Evolutionary conservation across 2,888 invertebrate species (phyloP), one percentile per base, ranked within the genome.

Genomic region (Drosophila merina): DNA sequence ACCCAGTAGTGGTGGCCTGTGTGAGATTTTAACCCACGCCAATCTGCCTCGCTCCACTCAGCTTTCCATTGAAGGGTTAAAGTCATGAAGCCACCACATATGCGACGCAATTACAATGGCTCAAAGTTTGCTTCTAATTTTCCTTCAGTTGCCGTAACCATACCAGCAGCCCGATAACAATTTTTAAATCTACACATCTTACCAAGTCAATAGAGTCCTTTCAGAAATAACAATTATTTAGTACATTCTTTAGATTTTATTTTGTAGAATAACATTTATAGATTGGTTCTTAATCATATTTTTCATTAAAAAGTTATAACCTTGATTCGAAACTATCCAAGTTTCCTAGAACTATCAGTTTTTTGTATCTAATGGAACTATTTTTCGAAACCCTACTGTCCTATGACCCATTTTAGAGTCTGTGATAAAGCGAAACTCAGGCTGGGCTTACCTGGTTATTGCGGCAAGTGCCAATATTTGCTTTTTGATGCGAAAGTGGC

Each of bases 391-490:
- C 4, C 14, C 14, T 12, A 7, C 14, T 57, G 55, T 63, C 28
- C 56, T 54, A 63, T 69, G 85, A 85, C 82, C 82, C 50, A 81
- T 82, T 87, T 82, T 60, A 48, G 10, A 63, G 36, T 31, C 49
- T 44, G 54, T 31, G 62, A 72, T 50, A 40, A 50, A 56, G 64
- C 38, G 59, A 48, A 66, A 55, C 64, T 59, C 62, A 51, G 64
- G 62, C 69, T 60, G 50, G 56, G 77, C 80, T 63, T 76, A 82
- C 80, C 74, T 74, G 64, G 72, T 74, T 88, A 85, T 83, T 86
- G 86, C 80, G 75, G 84, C 84, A 76, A 88, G 86, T 86, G 86
- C 84, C 84, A 85, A 85, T 85, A 85, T 85, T 85, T 85, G 81
- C 74, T 83, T 76, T 68, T 49, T 62, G 62, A 58, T 56, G 71